Base-by-base conservation (phyloP, 2,888 invertebrate genomes). In the Agriotes lineatus region DNA sequence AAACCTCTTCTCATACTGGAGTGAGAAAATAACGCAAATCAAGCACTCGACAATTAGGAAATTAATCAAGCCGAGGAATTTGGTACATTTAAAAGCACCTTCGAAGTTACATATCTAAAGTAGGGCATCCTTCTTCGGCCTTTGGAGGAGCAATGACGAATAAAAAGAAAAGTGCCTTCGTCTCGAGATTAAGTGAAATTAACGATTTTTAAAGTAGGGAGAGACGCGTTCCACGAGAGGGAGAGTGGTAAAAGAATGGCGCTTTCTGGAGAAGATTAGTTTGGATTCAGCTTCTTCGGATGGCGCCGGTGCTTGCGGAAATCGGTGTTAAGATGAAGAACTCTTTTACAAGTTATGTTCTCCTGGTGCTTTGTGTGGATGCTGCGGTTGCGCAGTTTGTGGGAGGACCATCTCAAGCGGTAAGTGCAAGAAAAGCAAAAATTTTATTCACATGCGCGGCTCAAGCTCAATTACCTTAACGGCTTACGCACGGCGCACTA, bases 321-420 rank as follows among this genome's bases (percentile, higher is more conserved):
- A 60, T 62, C 50, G 45, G 75, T 76, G 75, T 71, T 72, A 75
- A 75, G 72, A 78, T 76, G 72, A 78, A 75, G 72, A 78, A 77
- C 72, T 72, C 74, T 73, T 76, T 71, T 66, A n/a, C 19, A 42
- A 57, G 78, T 78, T 79, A 76, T 77, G 74, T 79, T 77, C 74
- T 79, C 76, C 77, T 80, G 78, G 76, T 78, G 66, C 64, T 77
- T 73, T 77, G 77, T 72, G 69, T 75, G 64, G 71, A 74, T 58
- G 70, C 69, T 71, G 77, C 77, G 70, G 60, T 75, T 76, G 78
- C 80, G 78, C 81, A 81, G 77, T 78, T 79, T 77, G 74, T 74
- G 73, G 80, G 66, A 56, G 65, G 66, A 50, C 65, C 65, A 74
- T 75, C 75, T 67, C 78, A 77, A 65, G 59, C 76, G 69, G 79